These are phyloP conservation scores for Sicus ferrugineus DNA, from an alignment of 2,888 invertebrate species.

Conservation along the genomic window DNA sequence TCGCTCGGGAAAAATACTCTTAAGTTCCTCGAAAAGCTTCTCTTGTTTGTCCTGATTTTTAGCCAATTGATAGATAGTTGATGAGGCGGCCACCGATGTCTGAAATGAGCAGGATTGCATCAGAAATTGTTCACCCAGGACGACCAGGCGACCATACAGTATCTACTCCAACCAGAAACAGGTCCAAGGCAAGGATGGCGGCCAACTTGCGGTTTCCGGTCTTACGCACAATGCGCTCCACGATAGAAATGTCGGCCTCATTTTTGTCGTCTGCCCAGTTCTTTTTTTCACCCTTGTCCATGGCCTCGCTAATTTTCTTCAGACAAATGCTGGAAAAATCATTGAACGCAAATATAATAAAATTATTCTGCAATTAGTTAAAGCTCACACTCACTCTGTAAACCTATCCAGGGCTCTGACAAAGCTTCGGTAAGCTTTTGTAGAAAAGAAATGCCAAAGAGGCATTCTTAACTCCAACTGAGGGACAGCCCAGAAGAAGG, in stretches of 20 bases:
- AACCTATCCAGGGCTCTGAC: constrained; percentile 77
- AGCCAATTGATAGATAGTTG: constrained; percentile 78
- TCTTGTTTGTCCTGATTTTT: constrained; percentile 75
- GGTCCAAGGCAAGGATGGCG: constrained; percentile 77
- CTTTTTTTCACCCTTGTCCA: constrained; percentile 65
- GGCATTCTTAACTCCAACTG: constrained; percentile 78
- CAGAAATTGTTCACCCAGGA: background rate
- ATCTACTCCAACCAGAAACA: constrained; percentile 82
- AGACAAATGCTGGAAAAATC: constrained; percentile 66
- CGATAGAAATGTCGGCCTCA: constrained; percentile 67
- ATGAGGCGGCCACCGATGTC: constrained; percentile 79
- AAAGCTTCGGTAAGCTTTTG: constrained; percentile 75
- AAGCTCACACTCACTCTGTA: constrained; percentile 67
- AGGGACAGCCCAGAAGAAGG: constrained; percentile 80
- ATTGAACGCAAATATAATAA: background rate
- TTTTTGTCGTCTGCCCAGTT: constrained; percentile 47
- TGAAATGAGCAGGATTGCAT: constrained; percentile 49
- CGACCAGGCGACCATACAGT: constrained; percentile 67
- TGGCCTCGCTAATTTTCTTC: constrained; percentile 68
- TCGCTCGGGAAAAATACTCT: constrained; percentile 67
- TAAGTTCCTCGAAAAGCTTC: constrained; percentile 71
- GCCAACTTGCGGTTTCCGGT: constrained; percentile 71
- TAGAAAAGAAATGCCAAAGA: constrained; percentile 77
- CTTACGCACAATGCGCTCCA: constrained; percentile 68
- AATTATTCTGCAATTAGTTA: constrained; percentile 1